Evolutionary conservation across 2,888 invertebrate species (phyloP).

Genomic region (Tenthredo scrophulariae): DNA sequence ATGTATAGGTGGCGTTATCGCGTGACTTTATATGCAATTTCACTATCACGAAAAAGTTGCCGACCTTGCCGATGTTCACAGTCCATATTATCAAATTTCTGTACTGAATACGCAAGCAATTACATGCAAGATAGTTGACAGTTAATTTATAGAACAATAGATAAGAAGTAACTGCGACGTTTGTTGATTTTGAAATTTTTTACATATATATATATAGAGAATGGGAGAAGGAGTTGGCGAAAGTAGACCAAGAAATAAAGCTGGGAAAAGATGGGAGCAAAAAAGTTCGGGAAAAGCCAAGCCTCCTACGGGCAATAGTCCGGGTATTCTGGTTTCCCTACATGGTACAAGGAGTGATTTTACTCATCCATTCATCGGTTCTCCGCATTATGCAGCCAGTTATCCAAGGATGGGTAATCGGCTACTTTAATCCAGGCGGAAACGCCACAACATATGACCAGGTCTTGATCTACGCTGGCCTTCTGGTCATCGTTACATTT

Average conservation of each 20-base stretch:
- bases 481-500: conserved; percentile 75
- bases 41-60: too few relatives aligned
- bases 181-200: conserved; percentile 68
- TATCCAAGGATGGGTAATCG: conserved; percentile 68
- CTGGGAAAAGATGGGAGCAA: conserved; percentile 59
- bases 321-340: conserved; percentile 76
- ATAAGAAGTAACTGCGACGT: conserved; percentile 34
- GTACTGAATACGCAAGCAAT: too few relatives aligned
- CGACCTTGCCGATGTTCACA: too few relatives aligned
- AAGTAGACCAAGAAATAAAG: conserved; percentile 62
- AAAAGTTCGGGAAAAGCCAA: conserved; percentile 74
- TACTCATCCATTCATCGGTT: conserved; percentile 56
- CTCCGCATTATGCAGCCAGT: conserved; percentile 63
- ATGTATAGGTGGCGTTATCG: too few relatives aligned
- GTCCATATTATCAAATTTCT: too few relatives aligned
- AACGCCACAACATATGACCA: conserved; percentile 71
- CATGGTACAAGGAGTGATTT: conserved; percentile 57
- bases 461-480: conserved; percentile 72
- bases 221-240: conserved; percentile 77
- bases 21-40: too few relatives aligned
- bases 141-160: not conserved
- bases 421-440: conserved; percentile 64
- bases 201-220: conserved; percentile 72
- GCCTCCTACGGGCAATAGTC: conserved; percentile 76
- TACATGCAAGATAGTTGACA: not conserved